These are phyloP conservation scores for Dasysyrphus albostriatus DNA, from an alignment of 2,888 invertebrate genomes.

Conservation along the genomic window DNA sequence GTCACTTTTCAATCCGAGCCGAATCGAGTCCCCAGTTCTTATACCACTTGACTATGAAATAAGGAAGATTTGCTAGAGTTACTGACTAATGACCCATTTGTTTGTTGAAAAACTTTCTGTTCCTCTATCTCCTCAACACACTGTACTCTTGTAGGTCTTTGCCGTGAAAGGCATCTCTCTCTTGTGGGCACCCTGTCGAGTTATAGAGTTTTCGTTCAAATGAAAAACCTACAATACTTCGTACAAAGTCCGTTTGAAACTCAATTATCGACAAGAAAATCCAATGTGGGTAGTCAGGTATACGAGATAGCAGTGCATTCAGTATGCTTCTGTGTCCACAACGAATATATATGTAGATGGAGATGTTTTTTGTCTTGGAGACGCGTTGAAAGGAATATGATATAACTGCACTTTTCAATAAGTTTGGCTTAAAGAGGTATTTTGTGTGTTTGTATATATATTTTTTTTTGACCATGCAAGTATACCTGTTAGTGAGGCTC, in stretches of 20 bases:
- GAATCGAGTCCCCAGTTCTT: too few species aligned
- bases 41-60: too few species aligned
- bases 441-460: not conserved
- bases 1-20: too few species aligned
- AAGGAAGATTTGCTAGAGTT: too few species aligned
- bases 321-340: not conserved
- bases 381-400: constrained; percentile 55
- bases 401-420: constrained; percentile 34
- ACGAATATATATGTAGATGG: not conserved
- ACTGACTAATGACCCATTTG: too few species aligned
- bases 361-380: constrained; percentile 11
- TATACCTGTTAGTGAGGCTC: constrained; percentile 88
- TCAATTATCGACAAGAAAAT: constrained; percentile 66
- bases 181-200: constrained; percentile 33
- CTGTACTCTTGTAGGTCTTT: constrained; percentile 18
- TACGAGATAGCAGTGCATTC: not conserved
- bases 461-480: not conserved
- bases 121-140: not conserved
- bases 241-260: constrained; percentile 45
- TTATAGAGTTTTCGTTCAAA: constrained; percentile 46
- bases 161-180: not conserved
- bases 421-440: constrained; percentile 10
- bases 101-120: not conserved
- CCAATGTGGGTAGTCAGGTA: not conserved
- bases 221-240: constrained; percentile 4